Percentiles rank a stretch among this genome's conserved stretches.
phyloP scores from a whole-genome alignment of 2,888 invertebrate species.

The Charanyca ferruginea region DNA sequence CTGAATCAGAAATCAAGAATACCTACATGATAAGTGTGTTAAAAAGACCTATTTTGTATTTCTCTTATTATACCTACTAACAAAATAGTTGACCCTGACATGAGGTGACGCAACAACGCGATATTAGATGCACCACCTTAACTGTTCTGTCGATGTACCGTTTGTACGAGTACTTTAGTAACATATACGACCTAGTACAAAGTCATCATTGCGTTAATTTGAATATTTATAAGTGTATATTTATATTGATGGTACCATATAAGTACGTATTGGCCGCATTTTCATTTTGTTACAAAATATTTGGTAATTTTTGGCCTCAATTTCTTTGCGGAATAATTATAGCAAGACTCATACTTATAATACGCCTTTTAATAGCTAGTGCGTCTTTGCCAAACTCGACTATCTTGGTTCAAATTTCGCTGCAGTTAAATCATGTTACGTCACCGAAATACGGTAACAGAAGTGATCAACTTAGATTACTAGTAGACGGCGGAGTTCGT shows the following conservation, averaged over 20 bases:
- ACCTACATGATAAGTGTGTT: conserved; percentile 26
- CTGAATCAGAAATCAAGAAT: conserved; percentile 10
- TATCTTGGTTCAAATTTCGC: conserved; percentile 21
- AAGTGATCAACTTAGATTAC: conserved; percentile 11
- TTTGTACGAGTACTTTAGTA: conserved; percentile 49
- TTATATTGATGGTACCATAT: conserved; percentile 52
- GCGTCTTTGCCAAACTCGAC: conserved; percentile 48
- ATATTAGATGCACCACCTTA: conserved; percentile 33
- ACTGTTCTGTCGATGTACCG: conserved; percentile 26
- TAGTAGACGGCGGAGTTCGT: background rate
- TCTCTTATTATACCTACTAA: conserved; percentile 52
- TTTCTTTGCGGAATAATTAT: conserved; percentile 54
- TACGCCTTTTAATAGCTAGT: conserved; percentile 49
- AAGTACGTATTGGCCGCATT: conserved; percentile 55
- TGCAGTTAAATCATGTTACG: conserved; percentile 24
- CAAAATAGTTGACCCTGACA: conserved; percentile 59
- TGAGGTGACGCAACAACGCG: conserved; percentile 35
- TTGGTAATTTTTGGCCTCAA: conserved; percentile 57
- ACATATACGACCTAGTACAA: conserved; percentile 48
- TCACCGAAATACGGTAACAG: conserved; percentile 4
- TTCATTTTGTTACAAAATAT: conserved; percentile 61
- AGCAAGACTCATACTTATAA: background rate
- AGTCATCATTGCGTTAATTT: conserved; percentile 54
- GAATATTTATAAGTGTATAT: conserved; percentile 56
- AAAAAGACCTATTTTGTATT: conserved; percentile 45